Base-by-base conservation (phyloP, 2,888 invertebrate species). In the Emmelina monodactyla region DNA sequence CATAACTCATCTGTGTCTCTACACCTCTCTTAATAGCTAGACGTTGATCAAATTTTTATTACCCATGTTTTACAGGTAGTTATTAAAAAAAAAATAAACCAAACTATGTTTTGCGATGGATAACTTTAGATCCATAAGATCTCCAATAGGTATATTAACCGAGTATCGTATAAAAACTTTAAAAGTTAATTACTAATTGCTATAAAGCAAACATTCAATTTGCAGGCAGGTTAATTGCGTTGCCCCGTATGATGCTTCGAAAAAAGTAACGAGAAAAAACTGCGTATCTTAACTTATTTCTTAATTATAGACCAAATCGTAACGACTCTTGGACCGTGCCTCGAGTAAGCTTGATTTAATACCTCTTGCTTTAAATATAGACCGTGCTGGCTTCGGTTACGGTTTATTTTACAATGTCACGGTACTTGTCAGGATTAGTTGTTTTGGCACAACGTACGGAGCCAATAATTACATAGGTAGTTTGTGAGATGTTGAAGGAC, bases 141-240 rank as follows among this genome's bases (percentile, higher is more conserved):
- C n/a, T n/a, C n/a, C n/a, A n/a, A n/a, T n/a, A n/a, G n/a, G n/a
- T n/a, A n/a, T n/a, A n/a, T n/a, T n/a, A n/a, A n/a, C n/a, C n/a
- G n/a, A n/a, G n/a, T n/a, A n/a, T n/a, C 25, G 65, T 47, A 48
- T 58, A 66, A 69, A 75, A 73, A 75, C 67, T 61, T 56, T 55
- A 53, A 55, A 65, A 66, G 63, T 73, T 76, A 76, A 78, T 78
- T 76, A 71, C 78, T 73, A 75, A 76, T 78, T 73, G 72, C 73
- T 72, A 69, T 72, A 75, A 75, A 76, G 76, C 76, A 78, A 79
- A 79, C 76, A 79, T 79, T 78, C 78, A 78, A 79, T 79, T 78
- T 78, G 75, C 72, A 67, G 73, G 69, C 73, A 63, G 75, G 70
- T 71, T 79, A 78, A 79, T 79, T 76, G 78, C 73, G 58, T 53